phyloP scores from a whole-genome alignment of 2,888 invertebrate genomes.

The Liopterus haemorrhoidalis region DNA sequence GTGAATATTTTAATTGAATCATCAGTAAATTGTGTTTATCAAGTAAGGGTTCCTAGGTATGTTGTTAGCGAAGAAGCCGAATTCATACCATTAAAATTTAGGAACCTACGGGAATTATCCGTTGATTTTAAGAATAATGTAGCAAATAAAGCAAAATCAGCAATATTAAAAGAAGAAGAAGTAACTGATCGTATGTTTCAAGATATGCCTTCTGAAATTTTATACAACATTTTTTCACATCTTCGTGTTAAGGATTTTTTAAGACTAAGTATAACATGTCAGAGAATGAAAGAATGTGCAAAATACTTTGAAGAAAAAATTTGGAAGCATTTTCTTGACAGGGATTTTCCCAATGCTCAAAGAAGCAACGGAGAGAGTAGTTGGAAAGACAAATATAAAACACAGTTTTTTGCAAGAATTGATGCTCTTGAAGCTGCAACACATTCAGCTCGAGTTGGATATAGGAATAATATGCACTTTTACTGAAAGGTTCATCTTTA shows the following conservation, averaged over 20 bases:
- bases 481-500: too few species aligned
- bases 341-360: slow-evolving; percentile 13
- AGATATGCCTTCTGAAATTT: slow-evolving; percentile 29
- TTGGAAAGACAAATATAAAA: slow-evolving; percentile 11
- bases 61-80: slow-evolving; percentile 22
- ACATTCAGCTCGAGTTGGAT: too few species aligned
- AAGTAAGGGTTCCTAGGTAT: slow-evolving; percentile 39
- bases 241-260: slow-evolving; percentile 16
- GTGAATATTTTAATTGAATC: slow-evolving; percentile 39
- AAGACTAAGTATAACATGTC: slow-evolving; percentile 8
- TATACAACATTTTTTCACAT: slow-evolving; percentile 26
- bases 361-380: neutral
- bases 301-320: slow-evolving; percentile 12
- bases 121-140: slow-evolving; percentile 39
- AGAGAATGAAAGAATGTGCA: slow-evolving; percentile 4
- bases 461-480: too few species aligned
- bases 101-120: slow-evolving; percentile 39
- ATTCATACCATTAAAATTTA: slow-evolving; percentile 31
- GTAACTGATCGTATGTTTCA: slow-evolving; percentile 8
- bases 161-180: slow-evolving; percentile 27
- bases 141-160: slow-evolving; percentile 37
- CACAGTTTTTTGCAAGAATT: too few species aligned
- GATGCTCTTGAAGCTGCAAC: too few species aligned
- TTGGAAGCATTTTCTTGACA: slow-evolving; percentile 13
- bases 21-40: slow-evolving; percentile 30